Base-by-base conservation (phyloP, 2,888 invertebrate genomes). In the Oligia fasciuncula region DNA sequence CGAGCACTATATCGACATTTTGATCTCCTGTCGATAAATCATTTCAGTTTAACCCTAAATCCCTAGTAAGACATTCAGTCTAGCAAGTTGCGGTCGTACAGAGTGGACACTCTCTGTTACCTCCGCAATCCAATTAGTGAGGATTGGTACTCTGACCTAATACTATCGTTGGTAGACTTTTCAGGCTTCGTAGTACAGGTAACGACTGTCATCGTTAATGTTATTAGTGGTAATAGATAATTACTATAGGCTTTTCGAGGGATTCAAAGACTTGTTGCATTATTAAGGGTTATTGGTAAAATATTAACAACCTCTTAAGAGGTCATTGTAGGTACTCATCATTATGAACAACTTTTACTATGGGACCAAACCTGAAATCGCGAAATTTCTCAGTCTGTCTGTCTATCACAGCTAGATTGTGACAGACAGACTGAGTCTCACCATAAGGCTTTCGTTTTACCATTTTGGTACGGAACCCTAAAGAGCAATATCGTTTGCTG, bases 121-220 rank as follows among this genome's bases (percentile, higher is more conserved):
- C 65, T 11, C 84, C 46, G 9, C 60, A 79, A 79, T 84, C 84
- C 83, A 83, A 83, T 84, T 84, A 83, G 81, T 40, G 46, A 13
- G 40, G 60, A 54, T 57, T 49, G 17, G 49, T 11, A 66, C 17
- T 67, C 35, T 79, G 68, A 75, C 57, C 63, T 63, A 79, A 60
- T 63, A 68, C 69, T 79, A 63, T 23, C 5, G 46, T 17, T 70
- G 75, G 29, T 40, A 60, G 57, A 74, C 57, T 73, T 84, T 68
- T 72, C 49, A 84, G 85, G 83, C 84, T 84, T 84, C 84, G 0
- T 23, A 35, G n/a, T n/a, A n/a, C 75, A 46, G 46, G 51, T 72
- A 78, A 60, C 63, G 43, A n/a, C 68, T 77, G 70, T 49, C 57
- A 43, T 62, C 67, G 51, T 67, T 84, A 67, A 79, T 79, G 49